Base-by-base conservation (phyloP, 2,888 invertebrate genomes). In the Cheilosia grossa region DNA sequence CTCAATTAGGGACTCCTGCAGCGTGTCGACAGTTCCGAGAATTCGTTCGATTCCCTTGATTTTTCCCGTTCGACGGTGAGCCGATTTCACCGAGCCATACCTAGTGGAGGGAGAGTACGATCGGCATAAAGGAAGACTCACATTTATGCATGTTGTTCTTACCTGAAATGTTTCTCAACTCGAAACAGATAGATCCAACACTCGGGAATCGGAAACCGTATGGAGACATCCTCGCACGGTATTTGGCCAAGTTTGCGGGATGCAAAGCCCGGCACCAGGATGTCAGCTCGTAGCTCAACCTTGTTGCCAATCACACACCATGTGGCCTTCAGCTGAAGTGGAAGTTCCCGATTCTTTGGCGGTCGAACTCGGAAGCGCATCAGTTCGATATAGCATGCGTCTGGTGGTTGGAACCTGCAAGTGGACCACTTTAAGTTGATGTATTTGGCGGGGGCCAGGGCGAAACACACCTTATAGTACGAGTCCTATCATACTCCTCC, bases 101-200 rank as follows among this genome's bases (percentile, higher is more conserved):
- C 98, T 95, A 64, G 6, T 33, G 69, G 13, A 9, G 10, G 13
- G 42, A 40, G 19, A 17, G 33, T 7, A 2, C 9, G 0, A 90
- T 15, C n/a, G 17, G 4, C 49, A 24, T 6, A 27, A 30, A 6
- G 44, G 17, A 13, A 5, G 27, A 17, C 47, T 10, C 1, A n/a
- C 1, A 4, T 19, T 21, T 21, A 21, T 2, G 37, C 9, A 2
- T 4, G 0, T 4, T 5, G 37, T 13, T 4, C 63, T 49, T 56
- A 93, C 90, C 93, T 92, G 92, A 99, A 99, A 92, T 99, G 97
- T 90, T 98, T 98, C 92, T 99, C 99, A 54, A 98, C 98, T 83
- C 99, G 95, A 93, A 99, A 99, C 90, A 99, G 93, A 92, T 99
- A 99, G 90, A 99, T 99, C 99, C 99, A 99, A 90, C 98, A 97